Evolutionary conservation across 2,888 invertebrate genomes (phyloP), one percentile per base, ranked within the genome.

Genomic region (Tolmerus cingulatus): DNA sequence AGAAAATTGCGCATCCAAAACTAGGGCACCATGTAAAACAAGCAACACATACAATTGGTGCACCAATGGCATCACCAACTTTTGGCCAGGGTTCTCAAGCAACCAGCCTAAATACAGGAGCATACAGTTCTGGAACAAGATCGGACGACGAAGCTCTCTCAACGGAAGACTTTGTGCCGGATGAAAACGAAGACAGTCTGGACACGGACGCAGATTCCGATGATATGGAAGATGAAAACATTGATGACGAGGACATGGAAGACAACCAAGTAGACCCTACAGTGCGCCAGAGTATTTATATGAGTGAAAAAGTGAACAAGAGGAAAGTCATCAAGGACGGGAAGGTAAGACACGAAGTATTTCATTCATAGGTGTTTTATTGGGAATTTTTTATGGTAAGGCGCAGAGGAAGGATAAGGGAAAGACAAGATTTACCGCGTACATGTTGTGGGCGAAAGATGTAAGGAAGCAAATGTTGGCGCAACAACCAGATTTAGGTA

Each of bases 381-480:
- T 0, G 93, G 93, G 89, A 94, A 93, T 88, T 94, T 95, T 85
- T 92, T 94, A 95, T 77, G 95, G 95, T 84, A 97, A 97, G 91
- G 94, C 96, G 0, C 96, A 96, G 90, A 93, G 97, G 46, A 97
- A 97, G 90, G 96, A 96, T 90, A 96, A 96, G 93, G 96, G 96
- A 37, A 96, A 96, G 92, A 95, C 96, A 0, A 94, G 97, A 84
- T 96, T 96, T 89, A 97, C 98, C 0, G 98, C 98, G 0, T 98
- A 98, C 92, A 97, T 97, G 95, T 93, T 98, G 91, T 98, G 97
- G 97, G 96, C 97, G 0, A 96, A 96, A 89, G 97, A 97, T 90
- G 95, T 96, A 23, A 94, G 97, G 66, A 95, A 96, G 88, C 95
- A 96, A 89, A 93, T 97, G 87, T 93, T 96, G 43, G 94, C 95